Base-by-base conservation (phyloP, 2,888 invertebrate species). In the Erynnis tages region DNA sequence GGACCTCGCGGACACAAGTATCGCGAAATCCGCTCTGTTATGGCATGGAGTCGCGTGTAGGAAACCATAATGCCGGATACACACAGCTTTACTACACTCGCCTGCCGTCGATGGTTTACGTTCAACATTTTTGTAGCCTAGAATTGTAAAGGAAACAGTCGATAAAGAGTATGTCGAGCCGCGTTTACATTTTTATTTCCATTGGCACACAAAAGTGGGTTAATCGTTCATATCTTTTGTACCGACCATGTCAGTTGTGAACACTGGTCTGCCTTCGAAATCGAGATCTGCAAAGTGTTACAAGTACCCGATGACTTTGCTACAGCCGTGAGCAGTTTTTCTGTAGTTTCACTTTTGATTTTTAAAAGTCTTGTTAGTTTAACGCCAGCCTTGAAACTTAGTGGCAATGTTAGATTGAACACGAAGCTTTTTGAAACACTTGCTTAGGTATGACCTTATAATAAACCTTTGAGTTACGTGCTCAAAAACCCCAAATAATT, bases 211-310 rank as follows among this genome's bases (percentile, higher is more conserved):
- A 46, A 53, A 64, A 63, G 61, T 63, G 56, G 67, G 63, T 60
- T 63, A 64, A 62, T 57, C 60, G 62, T 60, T 60, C 59, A 61
- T 62, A 66, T 61, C 63, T 29, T 67, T 64, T 63, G 43, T 54
- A 44, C 49, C 46, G 30, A 40, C 48, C 48, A 48, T 16, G 48
- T 48, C 55, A 65, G 61, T 59, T 61, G 57, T 54, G 55, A 55
- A 57, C 57, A 54, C 46, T 38, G 32, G 55, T 58, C 59, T 55
- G 48, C 56, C 60, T 62, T 62, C 48, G 32, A 41, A 49, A 49
- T 49, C 40, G 48, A 49, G 40, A 41, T 32, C 40, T 23, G 40
- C 40, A 6, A 32, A 38, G 27, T 47, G 37, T 27, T 30, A 48
- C 48, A 40, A 48, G 48, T 40, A 7, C 21, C 38, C 38, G 27